Conservation (phyloP, 1,140 invertebrate species). For the Lordiphosa stackelbergi region DNA sequence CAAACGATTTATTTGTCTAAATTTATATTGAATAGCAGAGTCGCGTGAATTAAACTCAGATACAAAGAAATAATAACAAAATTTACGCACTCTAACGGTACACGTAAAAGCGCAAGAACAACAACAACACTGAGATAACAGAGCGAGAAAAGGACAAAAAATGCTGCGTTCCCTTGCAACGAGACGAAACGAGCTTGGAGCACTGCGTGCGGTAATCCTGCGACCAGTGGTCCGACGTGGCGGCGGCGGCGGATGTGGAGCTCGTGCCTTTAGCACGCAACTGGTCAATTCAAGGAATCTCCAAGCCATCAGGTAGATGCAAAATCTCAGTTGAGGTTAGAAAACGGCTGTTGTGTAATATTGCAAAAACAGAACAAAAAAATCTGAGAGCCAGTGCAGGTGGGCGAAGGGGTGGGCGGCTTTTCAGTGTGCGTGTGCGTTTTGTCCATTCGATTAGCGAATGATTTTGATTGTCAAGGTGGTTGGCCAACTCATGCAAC, state of each 20-base stretch:
- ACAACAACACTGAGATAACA: slow-evolving; percentile 25
- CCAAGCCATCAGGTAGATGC: slow-evolving; percentile 52
- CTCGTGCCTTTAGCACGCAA: slow-evolving; percentile 53
- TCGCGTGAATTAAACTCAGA: background rate
- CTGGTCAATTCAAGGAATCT: slow-evolving; percentile 34
- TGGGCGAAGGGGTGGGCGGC: slow-evolving; percentile 1
- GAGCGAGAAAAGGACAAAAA: slow-evolving; percentile 44
- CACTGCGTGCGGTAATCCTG: slow-evolving; percentile 45
- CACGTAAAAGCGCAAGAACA: background rate
- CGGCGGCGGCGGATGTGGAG: slow-evolving; percentile 25
- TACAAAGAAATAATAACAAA: background rate
- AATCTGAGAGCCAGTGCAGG: slow-evolving; percentile 6
- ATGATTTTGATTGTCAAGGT: slow-evolving; percentile 28
- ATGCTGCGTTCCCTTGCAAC: slow-evolving; percentile 83
- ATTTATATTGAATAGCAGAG: slow-evolving; percentile 4
- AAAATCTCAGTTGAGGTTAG: slow-evolving; percentile 59
- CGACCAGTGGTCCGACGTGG: slow-evolving; percentile 24
- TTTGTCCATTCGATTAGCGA: slow-evolving; percentile 7
- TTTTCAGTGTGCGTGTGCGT: background rate
- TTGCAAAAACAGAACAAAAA: slow-evolving; percentile 39
- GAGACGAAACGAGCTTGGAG: slow-evolving; percentile 79
- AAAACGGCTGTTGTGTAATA: slow-evolving; percentile 69
- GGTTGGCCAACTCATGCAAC: slow-evolving; percentile 18
- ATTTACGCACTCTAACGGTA: slow-evolving; percentile 6
- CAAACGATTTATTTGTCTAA: slow-evolving; percentile 10